phyloP scores from a whole-genome alignment of 2,113 vertebrate genomes.

The Ciconia stormi region DNA sequence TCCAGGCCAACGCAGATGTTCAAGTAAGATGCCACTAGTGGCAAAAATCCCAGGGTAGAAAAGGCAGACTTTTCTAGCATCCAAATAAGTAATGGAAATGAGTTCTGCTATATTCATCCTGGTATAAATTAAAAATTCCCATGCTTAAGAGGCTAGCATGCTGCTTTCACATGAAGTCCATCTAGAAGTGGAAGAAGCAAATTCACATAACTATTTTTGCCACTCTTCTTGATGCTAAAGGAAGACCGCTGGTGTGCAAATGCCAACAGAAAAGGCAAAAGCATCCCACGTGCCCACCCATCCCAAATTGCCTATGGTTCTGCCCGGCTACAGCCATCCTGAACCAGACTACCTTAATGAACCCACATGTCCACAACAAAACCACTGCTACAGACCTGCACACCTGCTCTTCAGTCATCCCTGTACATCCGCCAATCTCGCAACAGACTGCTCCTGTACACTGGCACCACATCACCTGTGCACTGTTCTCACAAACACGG shows the following conservation, averaged over 20 bases:
- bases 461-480: not conserved
- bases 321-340: not conserved
- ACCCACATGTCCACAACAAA: not conserved
- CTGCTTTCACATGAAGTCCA: not conserved
- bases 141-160: not conserved
- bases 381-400: constrained; percentile 6
- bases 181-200: not conserved
- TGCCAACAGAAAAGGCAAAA: not conserved
- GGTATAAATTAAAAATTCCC: not conserved
- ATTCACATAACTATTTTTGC: not conserved
- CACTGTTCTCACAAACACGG: not conserved
- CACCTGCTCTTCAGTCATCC: rapidly evolving
- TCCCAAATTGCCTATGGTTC: not conserved
- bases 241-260: not conserved
- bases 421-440: rapidly evolving
- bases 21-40: not conserved
- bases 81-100: not conserved
- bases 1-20: not conserved
- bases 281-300: not conserved
- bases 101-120: not conserved
- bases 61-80: not conserved
- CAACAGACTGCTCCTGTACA: not conserved
- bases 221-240: not conserved
- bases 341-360: not conserved
- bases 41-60: not conserved